Base-by-base conservation (phyloP, 2,797 vertebrate genomes). In the Lophotriccus pileatus region DNA sequence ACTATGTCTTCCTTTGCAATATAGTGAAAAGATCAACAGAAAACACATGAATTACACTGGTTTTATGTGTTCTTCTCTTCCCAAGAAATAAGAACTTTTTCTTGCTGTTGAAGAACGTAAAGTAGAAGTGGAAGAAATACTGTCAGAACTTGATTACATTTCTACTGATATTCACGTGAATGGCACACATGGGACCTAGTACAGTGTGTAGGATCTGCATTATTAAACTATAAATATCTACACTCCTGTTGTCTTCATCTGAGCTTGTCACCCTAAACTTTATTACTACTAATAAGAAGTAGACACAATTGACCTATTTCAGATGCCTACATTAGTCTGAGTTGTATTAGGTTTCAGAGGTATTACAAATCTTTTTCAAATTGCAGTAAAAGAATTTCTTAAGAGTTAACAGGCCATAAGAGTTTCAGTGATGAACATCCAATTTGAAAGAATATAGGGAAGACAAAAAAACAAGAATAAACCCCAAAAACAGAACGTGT, bases 211-310 rank as follows among this genome's bases (percentile, higher is more conserved):
- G 24, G 50, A 84, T 58, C 22, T 34, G 15, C 9, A 32, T 75
- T 91, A 74, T 86, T 93, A 74, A 84, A 81, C 88, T 78, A 75
- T 53, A 84, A 92, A 81, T 86, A 84, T 75, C 73, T 53, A 17
- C 28, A 43, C 43, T 66, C 46, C 14, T 87, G 46, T 59, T 93
- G 41, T 63, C 68, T 86, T 36, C n/a, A 60, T 41, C 49, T 49
- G 10, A 81, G 59, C 30, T 73, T 34, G 3, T 87, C 36, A 91
- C 10, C 68, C 58, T 68, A 74, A 86, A 84, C 41, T 84, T 77
- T 93, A 85, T 77, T 87, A 47, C 41, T 75, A 53, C 1, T 56
- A 82, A 47, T 70, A 89, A 82, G 3, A 78, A 76, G n/a, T 21
- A 78, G 70, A 69, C 22, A 69, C 30, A 36, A 58, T 91, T 77